Evolutionary conservation across 2,888 invertebrate genomes (phyloP).

Genomic region (Nemapogon koenigi): DNA sequence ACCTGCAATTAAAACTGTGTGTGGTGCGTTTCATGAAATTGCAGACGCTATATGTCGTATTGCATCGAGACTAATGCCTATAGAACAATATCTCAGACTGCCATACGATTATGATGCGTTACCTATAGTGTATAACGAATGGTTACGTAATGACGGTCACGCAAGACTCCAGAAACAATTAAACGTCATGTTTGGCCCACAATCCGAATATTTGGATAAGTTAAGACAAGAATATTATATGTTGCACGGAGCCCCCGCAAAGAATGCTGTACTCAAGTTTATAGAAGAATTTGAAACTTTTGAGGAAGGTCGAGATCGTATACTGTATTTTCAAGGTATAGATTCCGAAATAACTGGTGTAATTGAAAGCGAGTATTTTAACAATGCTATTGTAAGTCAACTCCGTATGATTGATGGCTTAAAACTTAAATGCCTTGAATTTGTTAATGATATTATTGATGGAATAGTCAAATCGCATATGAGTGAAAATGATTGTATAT

Average conservation of each 20-base stretch:
- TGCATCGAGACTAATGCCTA: conserved; percentile 64
- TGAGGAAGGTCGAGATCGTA: conserved; percentile 66
- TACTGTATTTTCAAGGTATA: conserved; percentile 65
- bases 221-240: conserved; percentile 63
- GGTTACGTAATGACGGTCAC: conserved; percentile 59
- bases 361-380: conserved; percentile 72
- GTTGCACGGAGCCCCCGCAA: conserved; percentile 59
- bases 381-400: conserved; percentile 69
- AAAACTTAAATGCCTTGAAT: conserved; percentile 60
- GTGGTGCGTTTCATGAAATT: conserved; percentile 61
- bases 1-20: conserved; percentile 67
- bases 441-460: conserved; percentile 67
- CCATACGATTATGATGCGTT: conserved; percentile 52
- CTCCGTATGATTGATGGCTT: conserved; percentile 68
- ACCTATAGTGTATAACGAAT: conserved; percentile 64
- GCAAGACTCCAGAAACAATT: conserved; percentile 57
- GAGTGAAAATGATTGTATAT: conserved; percentile 71
- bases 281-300: conserved; percentile 60
- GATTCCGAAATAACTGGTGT: conserved; percentile 67
- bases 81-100: conserved; percentile 55
- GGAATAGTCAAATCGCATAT: conserved; percentile 70
- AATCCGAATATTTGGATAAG: conserved; percentile 58
- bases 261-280: conserved; percentile 45
- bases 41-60: conserved; percentile 62
- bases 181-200: conserved; percentile 57